Percentiles rank a stretch among this genome's conserved stretches.
These are phyloP conservation scores for Medauroidea extradentata DNA, from an alignment of 1,140 invertebrate species.

Conservation along the genomic window DNA sequence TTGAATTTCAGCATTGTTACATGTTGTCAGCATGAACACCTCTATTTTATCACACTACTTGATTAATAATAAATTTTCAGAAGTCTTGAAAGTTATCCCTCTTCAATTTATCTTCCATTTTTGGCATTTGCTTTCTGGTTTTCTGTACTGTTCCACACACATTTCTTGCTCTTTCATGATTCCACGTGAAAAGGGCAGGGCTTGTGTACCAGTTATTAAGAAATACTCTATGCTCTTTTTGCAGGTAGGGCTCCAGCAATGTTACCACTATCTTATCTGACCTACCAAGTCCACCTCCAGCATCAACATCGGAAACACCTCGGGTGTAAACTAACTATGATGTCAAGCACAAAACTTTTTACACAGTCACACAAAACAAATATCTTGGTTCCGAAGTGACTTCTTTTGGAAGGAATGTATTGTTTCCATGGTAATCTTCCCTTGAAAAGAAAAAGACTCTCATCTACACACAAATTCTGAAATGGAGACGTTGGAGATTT, in stretches of 20 bases:
- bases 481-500: too few relatives aligned
- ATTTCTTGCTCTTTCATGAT: slow-evolving; percentile 29
- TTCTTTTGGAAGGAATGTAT: slow-evolving; percentile 34
- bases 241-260: slow-evolving; percentile 30
- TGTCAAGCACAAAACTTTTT: slow-evolving; percentile 28
- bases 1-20: slow-evolving; percentile 22
- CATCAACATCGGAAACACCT: slow-evolving; percentile 13
- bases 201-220: slow-evolving; percentile 41
- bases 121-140: slow-evolving; percentile 31
- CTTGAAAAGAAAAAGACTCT: slow-evolving; percentile 34
- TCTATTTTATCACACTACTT: slow-evolving; percentile 33
- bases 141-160: slow-evolving; percentile 33
- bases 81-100: slow-evolving; percentile 20
- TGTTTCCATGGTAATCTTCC: slow-evolving; percentile 22
- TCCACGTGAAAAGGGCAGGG: slow-evolving; percentile 28
- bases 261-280: slow-evolving; percentile 34
- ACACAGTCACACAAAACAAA: slow-evolving; percentile 26
- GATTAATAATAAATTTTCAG: slow-evolving; percentile 26
- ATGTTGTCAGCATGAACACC: slow-evolving; percentile 31
- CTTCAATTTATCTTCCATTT: slow-evolving; percentile 26
- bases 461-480: slow-evolving; percentile 20
- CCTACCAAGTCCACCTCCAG: slow-evolving; percentile 18
- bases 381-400: slow-evolving; percentile 34
- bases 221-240: slow-evolving; percentile 34
- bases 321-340: slow-evolving; percentile 31